phyloP scores from a whole-genome alignment of 2,113 vertebrate genomes.

The Choloepus hoffmanni region DNA sequence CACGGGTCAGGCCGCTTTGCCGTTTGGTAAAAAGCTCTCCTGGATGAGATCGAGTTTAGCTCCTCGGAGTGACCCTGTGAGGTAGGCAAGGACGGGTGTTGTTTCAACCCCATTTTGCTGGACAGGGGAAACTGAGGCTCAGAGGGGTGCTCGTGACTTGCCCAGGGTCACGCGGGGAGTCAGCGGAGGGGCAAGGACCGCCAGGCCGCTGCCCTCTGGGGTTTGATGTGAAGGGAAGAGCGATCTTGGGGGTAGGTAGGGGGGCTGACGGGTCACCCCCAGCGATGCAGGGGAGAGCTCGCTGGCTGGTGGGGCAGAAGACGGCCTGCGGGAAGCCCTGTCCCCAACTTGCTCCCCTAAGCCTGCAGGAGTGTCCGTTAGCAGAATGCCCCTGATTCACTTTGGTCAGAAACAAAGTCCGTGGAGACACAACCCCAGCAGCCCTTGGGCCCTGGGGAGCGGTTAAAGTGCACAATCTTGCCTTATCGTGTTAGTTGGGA shows the following conservation, averaged over 20 bases:
- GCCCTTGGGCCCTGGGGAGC: conserved; percentile 80
- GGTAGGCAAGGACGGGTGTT: conserved; percentile 77
- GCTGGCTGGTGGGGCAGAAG: neutral
- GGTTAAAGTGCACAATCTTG: conserved; percentile 83
- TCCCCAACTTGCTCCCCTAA: neutral
- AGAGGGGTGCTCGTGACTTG: conserved; percentile 65
- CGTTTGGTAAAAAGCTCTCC: conserved; percentile 57
- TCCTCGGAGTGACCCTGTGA: conserved; percentile 77
- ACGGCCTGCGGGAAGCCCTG: conserved; percentile 58
- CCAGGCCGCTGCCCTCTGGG: conserved; percentile 24
- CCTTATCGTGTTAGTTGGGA: conserved; percentile 74
- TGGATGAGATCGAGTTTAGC: conserved; percentile 55
- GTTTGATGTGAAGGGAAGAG: conserved; percentile 35
- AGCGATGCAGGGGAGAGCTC: neutral
- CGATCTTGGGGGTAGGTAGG: conserved; percentile 24
- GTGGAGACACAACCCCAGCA: conserved; percentile 48
- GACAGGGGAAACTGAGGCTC: conserved; percentile 72
- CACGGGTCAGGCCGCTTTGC: conserved; percentile 65
- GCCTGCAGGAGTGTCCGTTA: conserved; percentile 54
- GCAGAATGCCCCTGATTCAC: conserved; percentile 72
- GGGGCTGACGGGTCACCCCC: neutral
- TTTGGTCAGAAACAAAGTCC: conserved; percentile 82
- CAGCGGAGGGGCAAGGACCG: conserved; percentile 34
- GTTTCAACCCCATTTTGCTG: conserved; percentile 68
- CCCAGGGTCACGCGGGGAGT: conserved; percentile 57